A percentile compares a stretch with the other conserved stretches of the same genome.
Conservation (phyloP, 2,113 vertebrate species). For the Trogon surrucura region DNA sequence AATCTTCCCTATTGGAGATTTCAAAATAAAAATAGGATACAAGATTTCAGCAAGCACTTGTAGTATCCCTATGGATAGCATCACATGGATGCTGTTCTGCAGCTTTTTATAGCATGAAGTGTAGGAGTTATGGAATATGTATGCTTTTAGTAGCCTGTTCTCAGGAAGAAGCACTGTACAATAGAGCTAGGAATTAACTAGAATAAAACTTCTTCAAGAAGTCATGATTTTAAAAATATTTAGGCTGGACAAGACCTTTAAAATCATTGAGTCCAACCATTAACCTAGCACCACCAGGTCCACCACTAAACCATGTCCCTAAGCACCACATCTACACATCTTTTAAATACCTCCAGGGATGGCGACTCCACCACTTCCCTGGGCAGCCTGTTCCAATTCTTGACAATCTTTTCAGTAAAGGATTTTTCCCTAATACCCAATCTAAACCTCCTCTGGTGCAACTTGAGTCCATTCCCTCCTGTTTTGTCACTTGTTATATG, state of each 20-base stretch:
- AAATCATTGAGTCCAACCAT: background rate
- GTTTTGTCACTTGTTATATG: background rate
- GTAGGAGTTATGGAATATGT: slow-evolving; percentile 52
- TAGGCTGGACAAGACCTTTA: background rate
- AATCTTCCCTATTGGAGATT: background rate
- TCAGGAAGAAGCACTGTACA: slow-evolving; percentile 28
- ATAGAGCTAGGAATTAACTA: slow-evolving; percentile 23
- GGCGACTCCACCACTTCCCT: background rate
- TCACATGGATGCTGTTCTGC: slow-evolving; percentile 18
- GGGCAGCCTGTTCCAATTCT: background rate
- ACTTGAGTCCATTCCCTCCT: background rate
- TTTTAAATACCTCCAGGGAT: background rate
- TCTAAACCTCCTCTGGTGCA: background rate
- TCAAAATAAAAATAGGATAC: background rate
- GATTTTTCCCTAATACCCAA: background rate
- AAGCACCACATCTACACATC: background rate
- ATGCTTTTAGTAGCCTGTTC: slow-evolving; percentile 42
- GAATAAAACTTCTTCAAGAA: slow-evolving; percentile 18
- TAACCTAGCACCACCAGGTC: background rate
- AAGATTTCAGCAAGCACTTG: background rate
- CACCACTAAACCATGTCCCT: background rate
- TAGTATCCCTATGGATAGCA: slow-evolving; percentile 27
- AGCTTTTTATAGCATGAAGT: slow-evolving; percentile 42
- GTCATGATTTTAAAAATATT: background rate
- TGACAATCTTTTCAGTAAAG: background rate